A percentile compares a stretch with the other conserved stretches of the same genome.
phyloP scores from a whole-genome alignment of 2,113 vertebrate species.

The Pygoscelis adeliae region DNA sequence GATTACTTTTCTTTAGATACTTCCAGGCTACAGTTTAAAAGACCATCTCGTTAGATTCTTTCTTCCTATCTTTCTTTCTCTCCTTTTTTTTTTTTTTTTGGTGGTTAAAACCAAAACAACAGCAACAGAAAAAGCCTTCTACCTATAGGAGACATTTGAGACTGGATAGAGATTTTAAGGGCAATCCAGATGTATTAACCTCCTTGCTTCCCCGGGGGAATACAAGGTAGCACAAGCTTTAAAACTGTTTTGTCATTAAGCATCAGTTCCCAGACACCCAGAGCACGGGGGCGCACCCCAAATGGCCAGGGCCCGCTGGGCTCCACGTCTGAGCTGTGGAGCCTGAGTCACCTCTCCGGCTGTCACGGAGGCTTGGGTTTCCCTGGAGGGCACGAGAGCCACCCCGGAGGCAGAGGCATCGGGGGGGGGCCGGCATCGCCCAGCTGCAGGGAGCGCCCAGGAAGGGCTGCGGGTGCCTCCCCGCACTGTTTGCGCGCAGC shows the following conservation, averaged over 20 bases:
- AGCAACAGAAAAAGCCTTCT: neutral
- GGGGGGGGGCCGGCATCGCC: rapidly evolving
- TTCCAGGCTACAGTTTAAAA: neutral
- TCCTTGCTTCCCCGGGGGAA: neutral
- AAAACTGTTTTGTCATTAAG: neutral
- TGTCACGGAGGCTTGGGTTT: neutral
- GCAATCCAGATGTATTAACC: neutral
- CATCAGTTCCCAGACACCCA: neutral
- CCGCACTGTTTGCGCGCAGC: neutral
- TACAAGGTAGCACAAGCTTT: neutral
- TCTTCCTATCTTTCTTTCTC: neutral
- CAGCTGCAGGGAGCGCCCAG: neutral
- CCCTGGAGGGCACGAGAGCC: neutral
- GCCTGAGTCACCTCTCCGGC: neutral
- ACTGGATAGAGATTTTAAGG: neutral
- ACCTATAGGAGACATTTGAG: neutral
- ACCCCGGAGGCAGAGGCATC: neutral
- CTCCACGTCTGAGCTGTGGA: neutral
- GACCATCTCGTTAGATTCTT: neutral
- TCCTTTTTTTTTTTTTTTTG: neutral
- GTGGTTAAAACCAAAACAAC: neutral
- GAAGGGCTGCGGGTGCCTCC: neutral
- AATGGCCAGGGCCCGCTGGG: neutral
- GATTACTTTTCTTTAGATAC: neutral
- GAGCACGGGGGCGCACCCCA: neutral